Evolutionary conservation across 2,888 invertebrate genomes (phyloP).

Genomic region (Netelia melanura): DNA sequence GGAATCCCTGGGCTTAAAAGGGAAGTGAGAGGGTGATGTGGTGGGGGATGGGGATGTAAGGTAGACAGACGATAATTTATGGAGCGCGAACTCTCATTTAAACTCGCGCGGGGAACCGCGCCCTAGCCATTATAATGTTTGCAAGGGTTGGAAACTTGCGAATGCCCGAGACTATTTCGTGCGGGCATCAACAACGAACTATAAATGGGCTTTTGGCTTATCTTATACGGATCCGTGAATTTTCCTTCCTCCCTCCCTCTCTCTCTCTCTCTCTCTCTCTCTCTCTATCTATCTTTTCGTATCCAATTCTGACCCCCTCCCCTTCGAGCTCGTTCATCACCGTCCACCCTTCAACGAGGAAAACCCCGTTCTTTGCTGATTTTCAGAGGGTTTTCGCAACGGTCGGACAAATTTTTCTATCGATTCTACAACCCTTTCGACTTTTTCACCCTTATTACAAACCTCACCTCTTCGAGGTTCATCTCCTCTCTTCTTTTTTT

Average conservation of each 20-base stretch:
- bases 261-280: no score
- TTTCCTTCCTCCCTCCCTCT: conserved; percentile 47
- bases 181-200: conserved; percentile 78
- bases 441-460: no score
- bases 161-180: conserved; percentile 69
- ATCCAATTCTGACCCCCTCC: neutral
- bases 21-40: conserved; percentile 6
- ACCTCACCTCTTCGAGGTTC: no score
- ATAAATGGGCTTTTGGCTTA: conserved; percentile 83
- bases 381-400: neutral
- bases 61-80: conserved; percentile 77
- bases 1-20: neutral
- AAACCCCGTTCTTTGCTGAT: conserved; percentile 32
- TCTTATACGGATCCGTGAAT: conserved; percentile 75
- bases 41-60: conserved; percentile 26
- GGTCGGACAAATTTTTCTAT: neutral
- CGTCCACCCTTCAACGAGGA: conserved; percentile 5
- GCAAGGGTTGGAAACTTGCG: conserved; percentile 73
- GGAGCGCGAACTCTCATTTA: conserved; percentile 80
- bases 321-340: neutral
- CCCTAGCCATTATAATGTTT: conserved; percentile 76
- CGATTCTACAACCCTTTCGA: no score
- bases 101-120: conserved; percentile 75
- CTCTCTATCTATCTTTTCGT: neutral
- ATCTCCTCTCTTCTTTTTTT: no score